Evolutionary conservation across 2,113 vertebrate species (phyloP).

Genomic region (Antechinus flavipes): DNA sequence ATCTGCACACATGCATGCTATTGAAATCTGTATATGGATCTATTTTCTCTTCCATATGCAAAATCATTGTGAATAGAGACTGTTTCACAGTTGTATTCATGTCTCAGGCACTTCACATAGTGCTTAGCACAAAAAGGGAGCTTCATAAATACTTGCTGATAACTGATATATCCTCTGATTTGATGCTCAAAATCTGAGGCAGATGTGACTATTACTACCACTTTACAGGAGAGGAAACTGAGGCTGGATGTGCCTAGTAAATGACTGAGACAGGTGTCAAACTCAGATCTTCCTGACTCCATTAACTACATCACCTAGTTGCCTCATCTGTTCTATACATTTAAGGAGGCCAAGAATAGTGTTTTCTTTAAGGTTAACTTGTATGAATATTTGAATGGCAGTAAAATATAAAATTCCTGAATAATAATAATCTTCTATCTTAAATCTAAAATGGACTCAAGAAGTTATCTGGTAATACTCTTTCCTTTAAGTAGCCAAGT

Average conservation of each 20-base stretch:
- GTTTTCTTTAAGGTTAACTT: neutral
- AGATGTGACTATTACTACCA: neutral
- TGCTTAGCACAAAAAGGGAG: neutral
- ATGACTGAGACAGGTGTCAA: neutral
- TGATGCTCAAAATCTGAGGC: neutral
- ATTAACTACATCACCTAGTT: neutral
- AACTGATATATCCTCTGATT: neutral
- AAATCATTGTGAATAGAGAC: neutral
- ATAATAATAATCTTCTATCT: neutral
- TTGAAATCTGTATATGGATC: neutral
- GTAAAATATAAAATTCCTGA: neutral
- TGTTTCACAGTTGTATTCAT: neutral
- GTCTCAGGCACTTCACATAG: neutral
- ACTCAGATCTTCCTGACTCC: neutral
- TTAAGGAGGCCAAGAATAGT: neutral
- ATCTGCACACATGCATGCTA: neutral
- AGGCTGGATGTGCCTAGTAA: neutral
- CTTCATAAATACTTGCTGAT: neutral
- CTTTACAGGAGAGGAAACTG: neutral
- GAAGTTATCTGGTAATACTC: conserved; percentile 1
- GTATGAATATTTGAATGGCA: neutral
- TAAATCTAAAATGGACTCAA: conserved; percentile 21
- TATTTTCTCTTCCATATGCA: neutral
- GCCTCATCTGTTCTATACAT: neutral
- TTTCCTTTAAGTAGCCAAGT: conserved; percentile 10